Evolutionary conservation across 2,888 invertebrate species (phyloP), one percentile per base, ranked within the genome.

Genomic region (Polydrusus cervinus): DNA sequence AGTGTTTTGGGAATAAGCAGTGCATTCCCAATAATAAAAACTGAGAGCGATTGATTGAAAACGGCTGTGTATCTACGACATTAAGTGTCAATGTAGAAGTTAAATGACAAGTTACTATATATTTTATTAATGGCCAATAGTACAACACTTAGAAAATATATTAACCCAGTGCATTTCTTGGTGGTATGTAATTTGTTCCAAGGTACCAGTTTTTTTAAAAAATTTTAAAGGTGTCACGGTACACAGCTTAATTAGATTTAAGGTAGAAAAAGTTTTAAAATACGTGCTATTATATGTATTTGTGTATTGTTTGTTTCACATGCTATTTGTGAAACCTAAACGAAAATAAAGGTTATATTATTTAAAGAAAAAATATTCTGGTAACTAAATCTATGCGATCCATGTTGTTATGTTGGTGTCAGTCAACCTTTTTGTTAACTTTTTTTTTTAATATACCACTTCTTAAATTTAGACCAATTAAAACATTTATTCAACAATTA

Each of bases 1-100:
- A 91, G 92, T 81, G 90, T 94, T 16, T 80, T 91, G 75, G 91
- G 91, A 86, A 79, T 86, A 55, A 87, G 87, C 70, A 82, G 86
- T 25, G 79, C 84, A 14, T 87, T 87, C 75, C 81, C 84, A 8
- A 81, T 87, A 40, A 80, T 82, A 6, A 82, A 85, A 78, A 82
- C 82, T 57, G 84, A 85, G 47, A 82, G 81, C 55, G 84, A 84
- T 77, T 83, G 82, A 80, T 74, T 51, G n/a, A 71, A 49, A 64
- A 49, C 18, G n/a, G 55, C 64, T 34, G 40, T 65, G 55, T 64
- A 75, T 61, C 40, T 75, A 25, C 60, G 71, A 25, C 71, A n/a
- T 67, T 77, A 68, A 40, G 20, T 55, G 34, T 49, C 43, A 25
- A 60, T 10, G 18, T 30, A n/a, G 1, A 14, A 9, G 55, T 53